Base-by-base conservation (phyloP, 2,113 vertebrate genomes). In the Callocephalon fimbriatum region DNA sequence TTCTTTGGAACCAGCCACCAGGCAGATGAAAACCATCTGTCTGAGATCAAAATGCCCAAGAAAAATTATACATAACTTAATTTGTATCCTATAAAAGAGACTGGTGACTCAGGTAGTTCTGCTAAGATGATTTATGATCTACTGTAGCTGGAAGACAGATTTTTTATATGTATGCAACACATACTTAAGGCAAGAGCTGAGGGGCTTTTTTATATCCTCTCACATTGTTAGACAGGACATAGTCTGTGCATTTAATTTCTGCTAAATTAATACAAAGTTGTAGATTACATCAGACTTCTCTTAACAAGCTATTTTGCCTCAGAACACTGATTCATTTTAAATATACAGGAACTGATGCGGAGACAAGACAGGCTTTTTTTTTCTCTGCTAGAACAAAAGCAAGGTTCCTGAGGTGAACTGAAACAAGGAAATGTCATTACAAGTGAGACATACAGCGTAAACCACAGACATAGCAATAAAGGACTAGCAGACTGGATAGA, bases 221-320 rank as follows among this genome's bases (percentile, higher is more conserved):
- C 21, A 29, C 0, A 0, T 51, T 82, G 18, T 93, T 71, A 72
- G 42, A 53, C 54, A 84, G 10, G n/a, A 62, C 19, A 4, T 47
- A 67, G 47, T 21, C 54, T 77, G 37, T 29, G 56, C 31, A 61
- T 88, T 94, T 92, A 56, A 92, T 85, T 95, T 85, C 81, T 93
- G 12, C 10, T 75, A 12, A 74, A 67, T 72, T 81, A 67, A 85
- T 81, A 63, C 5, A 25, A 81, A 3, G 0, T 72, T 35, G 11
- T 37, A 25, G 15, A 90, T 90, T 75, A 79, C 12, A 82, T 76
- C 48, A 94, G 47, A 61, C 32, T 82, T 84, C 47, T 82, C 71
- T 68, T 88, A 37, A 90, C 68, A 25, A 86, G 48, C 44, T 82
- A 25, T 61, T 90, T 84, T 80, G 53, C 88, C 40, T 88, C 48